phyloP scores from a whole-genome alignment of 2,888 invertebrate species.

The Blastobasis lacticolella region DNA sequence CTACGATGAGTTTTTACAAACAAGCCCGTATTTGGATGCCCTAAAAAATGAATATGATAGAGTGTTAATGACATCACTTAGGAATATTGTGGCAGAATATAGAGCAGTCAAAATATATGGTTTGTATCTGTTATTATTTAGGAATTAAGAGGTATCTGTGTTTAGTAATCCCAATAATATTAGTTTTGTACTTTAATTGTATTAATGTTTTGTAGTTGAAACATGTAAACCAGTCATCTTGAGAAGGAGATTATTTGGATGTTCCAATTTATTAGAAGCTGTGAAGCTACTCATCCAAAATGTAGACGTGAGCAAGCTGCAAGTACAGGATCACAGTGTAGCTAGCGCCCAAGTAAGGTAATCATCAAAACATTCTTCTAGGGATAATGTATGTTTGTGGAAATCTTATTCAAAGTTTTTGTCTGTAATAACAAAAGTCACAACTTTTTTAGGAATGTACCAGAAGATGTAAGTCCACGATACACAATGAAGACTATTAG shows the following conservation, averaged over 20 bases:
- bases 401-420: too few species aligned
- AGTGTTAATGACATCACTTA: slow-evolving; percentile 65
- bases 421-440: too few species aligned
- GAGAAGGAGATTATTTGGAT: slow-evolving; percentile 52
- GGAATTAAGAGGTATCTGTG: too few species aligned
- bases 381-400: too few species aligned
- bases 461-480: not conserved
- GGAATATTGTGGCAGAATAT: slow-evolving; percentile 63
- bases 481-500: slow-evolving; percentile 13
- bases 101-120: slow-evolving; percentile 65
- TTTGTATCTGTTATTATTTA: slow-evolving; percentile 20
- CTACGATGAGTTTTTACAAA: slow-evolving; percentile 65
- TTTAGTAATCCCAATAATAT: too few species aligned
- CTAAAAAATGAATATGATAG: slow-evolving; percentile 63
- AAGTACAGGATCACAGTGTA: slow-evolving; percentile 23
- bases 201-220: slow-evolving; percentile 47
- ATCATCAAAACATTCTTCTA: not conserved
- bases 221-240: slow-evolving; percentile 53
- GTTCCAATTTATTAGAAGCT: slow-evolving; percentile 52
- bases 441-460: too few species aligned
- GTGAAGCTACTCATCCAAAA: slow-evolving; percentile 47
- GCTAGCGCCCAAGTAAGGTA: not conserved
- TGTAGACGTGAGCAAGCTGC: slow-evolving; percentile 47
- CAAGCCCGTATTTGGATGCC: slow-evolving; percentile 63
- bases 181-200: not conserved